Base-by-base conservation (phyloP, 2,113 vertebrate genomes). In the Nothobranchius kuhntae region DNA sequence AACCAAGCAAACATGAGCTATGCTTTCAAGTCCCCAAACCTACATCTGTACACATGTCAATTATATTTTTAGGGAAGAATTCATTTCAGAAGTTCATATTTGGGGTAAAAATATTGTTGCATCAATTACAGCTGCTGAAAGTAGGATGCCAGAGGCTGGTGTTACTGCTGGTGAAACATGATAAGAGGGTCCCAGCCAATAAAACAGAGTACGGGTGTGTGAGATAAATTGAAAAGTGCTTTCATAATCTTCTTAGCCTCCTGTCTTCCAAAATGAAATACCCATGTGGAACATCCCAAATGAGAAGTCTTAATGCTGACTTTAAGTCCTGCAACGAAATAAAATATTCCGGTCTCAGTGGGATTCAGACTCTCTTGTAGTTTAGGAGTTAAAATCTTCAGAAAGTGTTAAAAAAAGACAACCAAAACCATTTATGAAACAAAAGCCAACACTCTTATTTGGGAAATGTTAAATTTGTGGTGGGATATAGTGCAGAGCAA, bases 121-220 rank as follows among this genome's bases (percentile, higher is more conserved):
- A 64, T 80, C 66, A 80, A 69, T 80, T 76, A 36, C 70, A 71
- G 64, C 62, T 54, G 65, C 83, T 79, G 60, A 35, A 44, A 84
- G 75, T 73, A 82, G 70, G 85, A 90, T 87, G 87, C 78, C 84
- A 91, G 82, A 88, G 80, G 78, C 21, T 68, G 62, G 44, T 77
- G 56, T 77, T 87, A 81, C 91, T 92, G 36, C 94, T 95, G 94
- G 81, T 65, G 91, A 85, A 86, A 81, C 86, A 80, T 68, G 94
- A 95, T 95, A 95, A 95, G 90, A 79, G 82, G 87, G 89, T 86
- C 82, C 84, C 75, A 83, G 91, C 91, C 83, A 86, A 88, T 86
- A 85, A 86, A 85, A 65, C 36, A 70, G 68, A 76, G 83, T 86
- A 91, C 88, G 91, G 84, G 86, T 77, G 86, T 38, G 77, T 78